These are phyloP conservation scores for Clarias gariepinus DNA, from an alignment of 2,113 vertebrate genomes.

Conservation along the genomic window DNA sequence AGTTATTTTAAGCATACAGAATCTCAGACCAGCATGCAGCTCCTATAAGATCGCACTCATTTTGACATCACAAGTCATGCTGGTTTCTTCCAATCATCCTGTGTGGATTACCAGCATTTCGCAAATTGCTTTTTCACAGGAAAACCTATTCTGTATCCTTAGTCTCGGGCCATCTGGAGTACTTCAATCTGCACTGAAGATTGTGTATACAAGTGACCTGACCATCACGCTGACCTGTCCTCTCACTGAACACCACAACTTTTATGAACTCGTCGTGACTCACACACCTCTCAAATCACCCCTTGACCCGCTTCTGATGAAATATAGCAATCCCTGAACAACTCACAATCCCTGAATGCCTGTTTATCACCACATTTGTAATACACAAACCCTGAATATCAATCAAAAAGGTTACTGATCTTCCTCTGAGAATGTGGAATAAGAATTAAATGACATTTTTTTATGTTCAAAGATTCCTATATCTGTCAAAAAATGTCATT, in stretches of 20 bases:
- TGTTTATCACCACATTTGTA: conserved; percentile 24
- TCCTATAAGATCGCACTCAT: conserved; percentile 36
- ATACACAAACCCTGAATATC: conserved; percentile 34
- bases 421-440: conserved; percentile 33
- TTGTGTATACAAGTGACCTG: conserved; percentile 33
- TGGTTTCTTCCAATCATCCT: conserved; percentile 55
- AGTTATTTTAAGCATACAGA: conserved; percentile 35
- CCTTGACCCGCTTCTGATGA: conserved; percentile 9
- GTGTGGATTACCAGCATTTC: conserved; percentile 72
- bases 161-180: conserved; percentile 70
- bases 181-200: conserved; percentile 37
- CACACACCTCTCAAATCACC: not conserved
- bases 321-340: conserved; percentile 21
- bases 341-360: conserved; percentile 27
- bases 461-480: not conserved
- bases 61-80: conserved; percentile 63
- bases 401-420: conserved; percentile 22
- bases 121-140: conserved; percentile 75
- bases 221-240: conserved; percentile 48
- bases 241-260: conserved; percentile 14
- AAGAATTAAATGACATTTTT: conserved; percentile 6
- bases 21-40: not conserved
- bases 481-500: conserved; percentile 16
- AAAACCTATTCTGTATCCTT: conserved; percentile 77
- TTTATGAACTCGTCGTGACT: conserved; percentile 21